Base-by-base conservation (phyloP, 2,888 invertebrate genomes). In the Sthenelais limicola region DNA sequence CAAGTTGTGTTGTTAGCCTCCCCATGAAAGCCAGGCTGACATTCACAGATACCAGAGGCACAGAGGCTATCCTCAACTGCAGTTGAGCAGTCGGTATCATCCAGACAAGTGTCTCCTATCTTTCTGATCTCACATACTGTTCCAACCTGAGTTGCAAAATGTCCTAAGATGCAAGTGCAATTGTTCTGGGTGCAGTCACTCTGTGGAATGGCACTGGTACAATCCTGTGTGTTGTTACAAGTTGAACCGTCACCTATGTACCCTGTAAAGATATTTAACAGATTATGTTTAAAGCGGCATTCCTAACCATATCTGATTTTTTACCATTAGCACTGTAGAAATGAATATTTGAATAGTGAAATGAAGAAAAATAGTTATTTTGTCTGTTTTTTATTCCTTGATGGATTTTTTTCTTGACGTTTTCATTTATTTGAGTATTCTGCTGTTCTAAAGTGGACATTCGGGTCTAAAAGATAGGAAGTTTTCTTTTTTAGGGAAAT, bases 21-120 rank as follows among this genome's bases (percentile, higher is more conserved):
- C 18, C 54, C n/a, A n/a, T 38, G 43, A 28, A 71, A 68, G 3
- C 75, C 75, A 9, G 33, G 58, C 24, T 43, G 28, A 43, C 75
- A 75, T 24, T 33, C 3, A 48, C 75, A 54, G 48, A 70, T 28
- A 48, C 43, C 52, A 32, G 24, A 38, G 51, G 69, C 33, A 38
- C 32, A 71, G 18, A 30, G 30, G 28, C 68, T 68, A 3, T 26
- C 48, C 7, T 15, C 32, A 1, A 68, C 30, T 9, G 48, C 68
- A 5, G 68, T 49, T 26, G 18, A 28, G 33, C 68, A 68, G 48
- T 68, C 68, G 3, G 3, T 30, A 28, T 68, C 47, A 30, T 21
- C 21, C 3, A 7, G 18, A 48, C 68, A 68, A 12, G 9, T 30
- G 15, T 48, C 68, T 3, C 43, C 68, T 28, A 56, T 28, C 56